Conservation (phyloP, 2,888 invertebrate genomes). For the Platycheirus rosarum region DNA sequence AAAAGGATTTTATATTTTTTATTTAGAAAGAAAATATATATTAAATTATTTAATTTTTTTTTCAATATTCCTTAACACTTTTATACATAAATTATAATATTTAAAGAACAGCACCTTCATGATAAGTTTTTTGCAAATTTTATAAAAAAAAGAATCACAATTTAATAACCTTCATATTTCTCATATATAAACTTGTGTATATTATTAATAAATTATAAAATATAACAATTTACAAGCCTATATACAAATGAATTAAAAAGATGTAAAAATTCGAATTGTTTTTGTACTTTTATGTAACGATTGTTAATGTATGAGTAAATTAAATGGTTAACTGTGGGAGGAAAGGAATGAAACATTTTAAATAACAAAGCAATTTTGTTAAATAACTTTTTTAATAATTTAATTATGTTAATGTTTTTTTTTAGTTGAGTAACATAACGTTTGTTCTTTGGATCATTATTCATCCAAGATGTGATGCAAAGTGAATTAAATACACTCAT, state of each 20-base stretch:
- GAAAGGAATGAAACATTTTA: too few relatives aligned
- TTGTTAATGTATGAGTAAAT: constrained; percentile 53
- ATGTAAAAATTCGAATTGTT: constrained; percentile 15
- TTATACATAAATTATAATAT: constrained; percentile 22
- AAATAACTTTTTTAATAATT: too few relatives aligned
- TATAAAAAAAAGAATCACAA: constrained; percentile 20
- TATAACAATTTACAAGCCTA: not conserved
- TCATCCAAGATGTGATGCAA: too few relatives aligned
- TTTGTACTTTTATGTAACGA: constrained; percentile 35
- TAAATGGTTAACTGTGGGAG: constrained; percentile 34
- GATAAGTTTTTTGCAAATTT: constrained; percentile 56
- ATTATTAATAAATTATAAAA: constrained; percentile 15
- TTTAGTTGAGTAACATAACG: too few relatives aligned
- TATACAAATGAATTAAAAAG: not conserved
- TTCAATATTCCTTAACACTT: constrained; percentile 6
- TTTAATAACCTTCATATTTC: constrained; percentile 20
- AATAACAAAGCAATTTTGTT: too few relatives aligned
- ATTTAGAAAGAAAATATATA: constrained; percentile 39
- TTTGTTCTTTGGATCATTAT: too few relatives aligned
- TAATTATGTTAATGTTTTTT: too few relatives aligned
- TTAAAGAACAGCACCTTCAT: constrained; percentile 45
- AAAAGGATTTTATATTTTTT: constrained; percentile 37
- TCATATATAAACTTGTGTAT: constrained; percentile 18
- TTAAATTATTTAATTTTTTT: not conserved
- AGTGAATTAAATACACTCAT: too few relatives aligned